Evolutionary conservation across 2,888 invertebrate genomes (phyloP).

Genomic region (Macaria liturata): DNA sequence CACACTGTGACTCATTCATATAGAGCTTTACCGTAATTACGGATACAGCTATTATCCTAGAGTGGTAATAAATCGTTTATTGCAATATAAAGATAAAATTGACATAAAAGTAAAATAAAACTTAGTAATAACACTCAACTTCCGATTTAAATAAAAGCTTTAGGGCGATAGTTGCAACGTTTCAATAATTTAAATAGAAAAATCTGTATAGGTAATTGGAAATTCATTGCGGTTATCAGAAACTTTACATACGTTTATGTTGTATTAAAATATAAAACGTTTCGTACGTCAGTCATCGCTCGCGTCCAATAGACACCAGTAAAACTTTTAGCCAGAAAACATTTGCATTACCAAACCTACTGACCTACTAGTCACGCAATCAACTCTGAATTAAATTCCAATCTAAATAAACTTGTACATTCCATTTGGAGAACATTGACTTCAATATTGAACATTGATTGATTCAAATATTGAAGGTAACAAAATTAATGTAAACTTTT

Average conservation of each 20-base stretch:
- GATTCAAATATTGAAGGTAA: too few relatives aligned
- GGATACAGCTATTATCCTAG: constrained; percentile 15
- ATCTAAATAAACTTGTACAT: constrained; percentile 19
- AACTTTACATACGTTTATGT: too few relatives aligned
- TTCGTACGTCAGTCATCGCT: constrained; percentile 7
- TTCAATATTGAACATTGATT: too few relatives aligned
- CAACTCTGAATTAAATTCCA: constrained; percentile 9
- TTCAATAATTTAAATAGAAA: too few relatives aligned
- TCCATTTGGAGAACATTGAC: not conserved
- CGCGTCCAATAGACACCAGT: constrained; percentile 10
- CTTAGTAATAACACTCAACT: too few relatives aligned
- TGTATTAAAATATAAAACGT: not conserved
- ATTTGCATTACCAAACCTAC: constrained; percentile 18
- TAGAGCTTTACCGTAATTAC: constrained; percentile 14
- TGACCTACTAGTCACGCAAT: constrained; percentile 18
- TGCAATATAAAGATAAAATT: constrained; percentile 18
- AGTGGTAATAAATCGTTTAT: constrained; percentile 17
- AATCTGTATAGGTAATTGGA: too few relatives aligned
- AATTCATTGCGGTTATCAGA: too few relatives aligned
- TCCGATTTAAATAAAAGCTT: too few relatives aligned
- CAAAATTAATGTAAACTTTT: too few relatives aligned
- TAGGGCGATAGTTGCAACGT: too few relatives aligned
- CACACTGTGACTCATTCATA: constrained; percentile 14
- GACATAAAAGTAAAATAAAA: not conserved
- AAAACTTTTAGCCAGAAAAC: constrained; percentile 14